Conservation (phyloP, 2,113 vertebrate genomes). For the Cyprinus carpio region DNA sequence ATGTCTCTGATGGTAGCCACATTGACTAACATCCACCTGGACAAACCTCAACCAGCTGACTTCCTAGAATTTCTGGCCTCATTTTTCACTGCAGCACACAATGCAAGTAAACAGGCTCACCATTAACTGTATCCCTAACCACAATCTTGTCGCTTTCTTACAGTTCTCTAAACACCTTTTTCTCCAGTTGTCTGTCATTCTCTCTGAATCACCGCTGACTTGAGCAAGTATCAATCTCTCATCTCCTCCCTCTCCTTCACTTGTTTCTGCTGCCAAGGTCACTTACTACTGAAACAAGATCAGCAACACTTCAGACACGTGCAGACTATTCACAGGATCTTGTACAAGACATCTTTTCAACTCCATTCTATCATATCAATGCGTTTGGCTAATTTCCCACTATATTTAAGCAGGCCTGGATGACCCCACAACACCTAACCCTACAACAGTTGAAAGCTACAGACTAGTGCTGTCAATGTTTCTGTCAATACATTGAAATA, state of each 20-base stretch:
- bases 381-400: neutral
- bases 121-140: neutral
- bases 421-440: neutral
- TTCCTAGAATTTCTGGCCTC: too few relatives aligned
- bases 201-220: neutral
- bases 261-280: neutral
- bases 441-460: neutral
- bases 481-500: neutral
- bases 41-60: too few relatives aligned
- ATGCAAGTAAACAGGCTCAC: too few relatives aligned
- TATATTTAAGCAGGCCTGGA: neutral
- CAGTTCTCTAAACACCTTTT: neutral
- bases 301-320: neutral
- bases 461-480: neutral
- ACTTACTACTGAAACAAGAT: neutral
- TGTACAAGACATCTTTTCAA: neutral
- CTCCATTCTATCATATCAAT: neutral
- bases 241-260: neutral
- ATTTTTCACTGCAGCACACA: too few relatives aligned
- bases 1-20: too few relatives aligned
- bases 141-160: neutral
- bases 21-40: neutral
- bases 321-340: neutral
- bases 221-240: neutral
- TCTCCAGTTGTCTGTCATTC: neutral